A percentile compares a stretch with the other conserved stretches of the same genome.
phyloP scores from a whole-genome alignment of 2,888 invertebrate species.

The Drosophila rellima region DNA sequence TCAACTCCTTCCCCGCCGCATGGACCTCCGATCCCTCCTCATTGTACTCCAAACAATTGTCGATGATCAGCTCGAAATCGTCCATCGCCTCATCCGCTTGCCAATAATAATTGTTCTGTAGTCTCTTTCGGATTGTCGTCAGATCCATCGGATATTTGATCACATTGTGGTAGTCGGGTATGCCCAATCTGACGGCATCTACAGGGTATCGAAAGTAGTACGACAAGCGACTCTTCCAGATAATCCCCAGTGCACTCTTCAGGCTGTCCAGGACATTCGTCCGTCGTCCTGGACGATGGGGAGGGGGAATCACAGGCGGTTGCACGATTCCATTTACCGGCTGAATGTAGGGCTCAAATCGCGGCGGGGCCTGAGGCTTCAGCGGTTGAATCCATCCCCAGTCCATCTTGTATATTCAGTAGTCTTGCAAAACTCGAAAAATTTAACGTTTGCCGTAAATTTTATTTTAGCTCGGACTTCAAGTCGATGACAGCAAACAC shows the following conservation, averaged over 20 bases:
- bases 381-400: not conserved
- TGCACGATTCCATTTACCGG: not conserved
- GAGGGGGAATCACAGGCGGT: not conserved
- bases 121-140: not conserved
- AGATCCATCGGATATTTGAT: constrained; percentile 1
- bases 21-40: not conserved
- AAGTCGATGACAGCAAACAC: not conserved
- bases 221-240: not conserved
- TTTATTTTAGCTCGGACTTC: not conserved
- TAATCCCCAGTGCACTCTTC: not conserved
- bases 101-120: not conserved
- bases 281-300: not conserved
- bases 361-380: not conserved
- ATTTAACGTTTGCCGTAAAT: not conserved
- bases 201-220: not conserved
- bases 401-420: not conserved
- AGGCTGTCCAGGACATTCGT: not conserved
- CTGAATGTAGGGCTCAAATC: not conserved
- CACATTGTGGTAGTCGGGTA: not conserved
- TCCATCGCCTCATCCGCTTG: not conserved
- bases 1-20: not conserved
- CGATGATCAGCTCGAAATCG: not conserved
- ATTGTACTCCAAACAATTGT: not conserved
- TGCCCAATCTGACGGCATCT: not conserved
- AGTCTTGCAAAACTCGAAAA: not conserved